These are phyloP conservation scores for Falco concolor DNA, from an alignment of 2,797 vertebrate species.

Conservation along the genomic window DNA sequence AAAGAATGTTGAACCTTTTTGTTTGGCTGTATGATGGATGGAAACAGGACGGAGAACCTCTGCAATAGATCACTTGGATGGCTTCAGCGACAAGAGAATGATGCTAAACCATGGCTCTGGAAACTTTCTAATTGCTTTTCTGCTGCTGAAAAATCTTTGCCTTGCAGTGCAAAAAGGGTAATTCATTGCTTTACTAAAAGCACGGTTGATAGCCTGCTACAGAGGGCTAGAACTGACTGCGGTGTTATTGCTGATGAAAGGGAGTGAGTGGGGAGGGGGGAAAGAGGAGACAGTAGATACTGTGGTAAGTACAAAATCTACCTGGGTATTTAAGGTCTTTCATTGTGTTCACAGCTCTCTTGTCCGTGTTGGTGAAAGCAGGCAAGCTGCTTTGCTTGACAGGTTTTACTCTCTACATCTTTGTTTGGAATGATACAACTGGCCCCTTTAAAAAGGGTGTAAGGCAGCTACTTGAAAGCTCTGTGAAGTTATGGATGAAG, in stretches of 20 bases:
- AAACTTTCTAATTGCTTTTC: constrained; percentile 92
- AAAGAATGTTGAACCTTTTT: constrained; percentile 81
- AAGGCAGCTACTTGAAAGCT: not conserved
- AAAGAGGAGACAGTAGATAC: not conserved
- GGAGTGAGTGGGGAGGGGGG: not conserved
- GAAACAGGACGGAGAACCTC: constrained; percentile 80
- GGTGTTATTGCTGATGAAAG: not conserved
- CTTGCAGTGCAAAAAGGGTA: constrained; percentile 80
- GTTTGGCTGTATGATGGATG: constrained; percentile 88
- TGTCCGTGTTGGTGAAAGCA: not conserved
- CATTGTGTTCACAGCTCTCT: not conserved
- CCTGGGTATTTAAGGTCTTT: not conserved
- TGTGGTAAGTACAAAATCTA: not conserved
- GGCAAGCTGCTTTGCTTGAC: not conserved
- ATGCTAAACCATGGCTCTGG: constrained; percentile 87
- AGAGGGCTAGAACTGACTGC: not conserved
- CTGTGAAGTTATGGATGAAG: not conserved
- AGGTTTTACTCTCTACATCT: not conserved
- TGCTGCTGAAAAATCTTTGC: constrained; percentile 77
- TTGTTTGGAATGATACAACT: not conserved
- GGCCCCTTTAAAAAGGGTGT: not conserved
- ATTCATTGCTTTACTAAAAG: not conserved
- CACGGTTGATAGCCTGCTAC: not conserved
- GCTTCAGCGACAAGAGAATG: constrained; percentile 79
- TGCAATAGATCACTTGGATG: constrained; percentile 81